These are phyloP conservation scores for Cecidostiba fungosa DNA, from an alignment of 2,888 invertebrate species.

Conservation along the genomic window DNA sequence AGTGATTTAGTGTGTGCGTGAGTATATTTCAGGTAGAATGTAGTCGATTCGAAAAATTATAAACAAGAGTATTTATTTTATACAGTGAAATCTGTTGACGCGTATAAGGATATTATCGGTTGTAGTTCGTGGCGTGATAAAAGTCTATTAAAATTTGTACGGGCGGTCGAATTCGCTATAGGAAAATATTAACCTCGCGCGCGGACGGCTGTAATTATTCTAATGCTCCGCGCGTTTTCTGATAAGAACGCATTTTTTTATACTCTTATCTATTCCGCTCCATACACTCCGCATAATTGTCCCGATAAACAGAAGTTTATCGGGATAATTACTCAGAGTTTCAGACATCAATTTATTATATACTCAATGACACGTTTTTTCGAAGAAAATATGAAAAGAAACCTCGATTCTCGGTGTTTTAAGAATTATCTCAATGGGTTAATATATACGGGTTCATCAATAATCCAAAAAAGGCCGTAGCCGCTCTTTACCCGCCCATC, in stretches of 20 bases:
- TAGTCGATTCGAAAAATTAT: neutral
- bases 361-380: neutral
- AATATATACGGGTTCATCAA: neutral
- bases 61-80: neutral
- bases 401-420: neutral
- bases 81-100: neutral
- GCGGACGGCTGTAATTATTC: neutral
- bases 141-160: neutral
- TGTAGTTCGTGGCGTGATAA: neutral
- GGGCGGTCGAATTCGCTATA: neutral
- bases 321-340: neutral
- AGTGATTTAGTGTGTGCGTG: neutral
- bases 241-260: neutral
- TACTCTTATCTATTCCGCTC: neutral
- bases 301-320: neutral
- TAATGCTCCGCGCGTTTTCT: neutral
- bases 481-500: neutral
- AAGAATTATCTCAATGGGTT: neutral
- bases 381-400: neutral
- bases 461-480: neutral
- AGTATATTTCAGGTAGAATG: neutral
- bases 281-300: neutral
- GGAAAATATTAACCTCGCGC: neutral
- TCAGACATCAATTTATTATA: neutral
- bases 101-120: neutral